Evolutionary conservation across 2,113 vertebrate genomes (phyloP).

Genomic region (Sceloporus undulatus): DNA sequence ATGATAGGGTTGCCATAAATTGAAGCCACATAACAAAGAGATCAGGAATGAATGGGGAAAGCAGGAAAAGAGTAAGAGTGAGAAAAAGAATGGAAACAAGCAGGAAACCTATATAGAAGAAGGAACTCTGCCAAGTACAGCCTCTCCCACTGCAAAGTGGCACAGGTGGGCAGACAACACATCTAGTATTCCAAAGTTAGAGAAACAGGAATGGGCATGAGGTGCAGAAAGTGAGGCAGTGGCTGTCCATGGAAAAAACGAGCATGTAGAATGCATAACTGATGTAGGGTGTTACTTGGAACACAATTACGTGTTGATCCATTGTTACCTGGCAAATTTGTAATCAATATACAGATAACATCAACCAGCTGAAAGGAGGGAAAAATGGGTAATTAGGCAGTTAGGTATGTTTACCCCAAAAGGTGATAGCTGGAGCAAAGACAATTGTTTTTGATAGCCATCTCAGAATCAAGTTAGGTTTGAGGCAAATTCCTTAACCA

Average conservation of each 20-base stretch:
- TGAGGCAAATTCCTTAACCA: not conserved
- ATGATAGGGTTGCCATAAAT: too few species aligned
- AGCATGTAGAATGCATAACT: not conserved
- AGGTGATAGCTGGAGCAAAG: not conserved
- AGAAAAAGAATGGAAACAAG: not conserved
- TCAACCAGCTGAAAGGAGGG: not conserved
- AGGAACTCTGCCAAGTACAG: not conserved
- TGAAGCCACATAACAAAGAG: too few species aligned
- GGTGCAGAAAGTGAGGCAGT: not conserved
- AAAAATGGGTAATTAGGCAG: not conserved
- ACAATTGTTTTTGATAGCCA: not conserved
- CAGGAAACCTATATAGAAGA: not conserved
- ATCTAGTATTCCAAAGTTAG: too few species aligned
- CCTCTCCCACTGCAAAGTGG: not conserved
- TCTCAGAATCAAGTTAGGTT: not conserved
- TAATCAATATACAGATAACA: constrained; percentile 11
- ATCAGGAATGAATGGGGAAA: too few species aligned
- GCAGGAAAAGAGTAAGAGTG: not conserved
- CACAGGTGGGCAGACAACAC: not conserved
- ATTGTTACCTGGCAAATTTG: not conserved
- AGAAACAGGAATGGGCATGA: not conserved
- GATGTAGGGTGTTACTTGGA: not conserved
- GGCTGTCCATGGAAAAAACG: not conserved
- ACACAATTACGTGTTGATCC: not conserved
- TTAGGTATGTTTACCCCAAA: not conserved